Evolutionary conservation across 2,113 vertebrate species (phyloP), one percentile per base, ranked within the genome.

Genomic region (Pitta sordida): DNA sequence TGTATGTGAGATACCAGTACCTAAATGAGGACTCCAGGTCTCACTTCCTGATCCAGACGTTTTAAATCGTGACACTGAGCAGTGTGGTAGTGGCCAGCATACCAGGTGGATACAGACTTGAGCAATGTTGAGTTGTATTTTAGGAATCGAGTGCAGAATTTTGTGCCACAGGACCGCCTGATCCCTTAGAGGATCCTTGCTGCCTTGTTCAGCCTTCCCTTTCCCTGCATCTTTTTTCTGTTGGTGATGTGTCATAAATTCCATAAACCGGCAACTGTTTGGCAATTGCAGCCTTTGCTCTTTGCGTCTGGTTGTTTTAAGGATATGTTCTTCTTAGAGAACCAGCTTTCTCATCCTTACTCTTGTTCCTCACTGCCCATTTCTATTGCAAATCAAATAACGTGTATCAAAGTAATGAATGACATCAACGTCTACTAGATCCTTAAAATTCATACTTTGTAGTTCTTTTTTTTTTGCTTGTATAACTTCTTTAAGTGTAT

Each of bases 101-200:
- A 27, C 6, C 13, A 75, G 62, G 19, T 34, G 13, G 29, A 59
- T 70, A 49, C 12, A 37, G 39, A 20, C 26, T 59, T 34, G 29
- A 55, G 18, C 68, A 34, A 44, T 76, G 79, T 78, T 46, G 13
- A 7, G 34, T n/a, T n/a, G 60, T 43, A 68, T 73, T 80, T 86
- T 81, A n/a, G 51, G 46, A 81, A 60, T 62, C 0, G 0, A 68
- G 13, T 34, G 32, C 32, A 71, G 36, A 39, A 36, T 83, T 87
- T 73, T 83, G n/a, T 86, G 64, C 44, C 7, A 1, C 23, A 48
- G 16, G 49, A 32, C 30, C 20, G 22, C 41, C 13, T 0, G 0
- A 27, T 69, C 21, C 20, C 29, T 44, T 71, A 37, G 21, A 48
- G 39, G 30, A 30, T 60, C 27, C 23, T 68, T 56, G 49, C 34